Evolutionary conservation across 2,797 vertebrate genomes (phyloP).

Genomic region (Schizopygopsis pylzovi): DNA sequence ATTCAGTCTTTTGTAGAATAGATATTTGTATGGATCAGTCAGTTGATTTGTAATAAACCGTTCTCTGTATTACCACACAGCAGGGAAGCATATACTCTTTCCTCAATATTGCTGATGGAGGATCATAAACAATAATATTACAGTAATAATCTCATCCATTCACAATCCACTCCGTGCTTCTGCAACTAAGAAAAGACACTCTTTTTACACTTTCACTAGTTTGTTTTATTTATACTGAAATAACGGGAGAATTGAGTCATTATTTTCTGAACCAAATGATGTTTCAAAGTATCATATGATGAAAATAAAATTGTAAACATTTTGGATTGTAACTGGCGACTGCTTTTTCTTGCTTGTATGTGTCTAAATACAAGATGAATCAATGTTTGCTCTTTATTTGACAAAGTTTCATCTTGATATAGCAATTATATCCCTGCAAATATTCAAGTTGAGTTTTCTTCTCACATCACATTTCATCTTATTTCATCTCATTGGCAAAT

Average conservation of each 20-base stretch:
- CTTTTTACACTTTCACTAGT: background rate
- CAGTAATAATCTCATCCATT: constrained; percentile 6
- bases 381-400: background rate
- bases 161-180: background rate
- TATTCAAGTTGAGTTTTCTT: background rate
- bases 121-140: constrained; percentile 23
- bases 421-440: background rate
- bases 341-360: background rate
- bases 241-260: background rate
- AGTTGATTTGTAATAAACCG: background rate
- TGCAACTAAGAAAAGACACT: background rate
- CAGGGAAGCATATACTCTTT: background rate
- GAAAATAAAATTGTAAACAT: background rate
- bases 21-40: constrained; percentile 33
- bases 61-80: background rate
- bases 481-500: background rate
- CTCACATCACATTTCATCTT: background rate
- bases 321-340: background rate
- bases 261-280: background rate
- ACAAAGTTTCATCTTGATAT: background rate
- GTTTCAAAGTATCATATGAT: background rate
- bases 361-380: background rate
- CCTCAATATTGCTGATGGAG: background rate
- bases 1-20: background rate
- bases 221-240: background rate